Conservation (phyloP, 2,113 vertebrate species). For the Protobothrops flavoviridis region DNA sequence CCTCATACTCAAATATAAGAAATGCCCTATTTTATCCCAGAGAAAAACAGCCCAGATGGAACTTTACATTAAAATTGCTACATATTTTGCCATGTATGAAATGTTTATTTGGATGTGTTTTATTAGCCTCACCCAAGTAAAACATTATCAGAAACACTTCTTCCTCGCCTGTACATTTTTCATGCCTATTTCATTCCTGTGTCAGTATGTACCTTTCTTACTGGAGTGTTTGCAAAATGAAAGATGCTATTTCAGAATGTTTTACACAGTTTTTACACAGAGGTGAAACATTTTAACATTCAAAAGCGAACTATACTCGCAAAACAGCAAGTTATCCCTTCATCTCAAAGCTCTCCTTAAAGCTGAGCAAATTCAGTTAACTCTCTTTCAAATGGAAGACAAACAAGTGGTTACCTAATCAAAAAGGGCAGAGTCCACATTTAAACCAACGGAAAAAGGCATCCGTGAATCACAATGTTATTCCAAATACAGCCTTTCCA, state of each 20-base stretch:
- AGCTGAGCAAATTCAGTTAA: neutral
- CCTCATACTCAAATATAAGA: neutral
- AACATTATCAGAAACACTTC: neutral
- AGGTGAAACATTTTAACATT: neutral
- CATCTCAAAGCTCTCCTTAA: neutral
- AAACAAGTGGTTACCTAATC: neutral
- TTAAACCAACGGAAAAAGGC: neutral
- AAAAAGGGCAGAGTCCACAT: conserved; percentile 15
- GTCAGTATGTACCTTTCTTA: neutral
- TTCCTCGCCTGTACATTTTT: neutral
- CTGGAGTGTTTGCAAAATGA: neutral
- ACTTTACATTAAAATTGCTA: neutral
- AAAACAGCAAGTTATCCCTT: neutral
- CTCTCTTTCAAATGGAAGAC: neutral
- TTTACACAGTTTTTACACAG: neutral
- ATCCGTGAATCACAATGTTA: neutral
- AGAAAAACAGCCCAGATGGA: neutral
- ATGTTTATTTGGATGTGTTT: neutral
- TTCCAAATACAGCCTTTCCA: neutral
- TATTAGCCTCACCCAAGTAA: neutral
- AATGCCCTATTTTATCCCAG: neutral
- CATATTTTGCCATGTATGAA: neutral
- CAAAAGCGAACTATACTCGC: neutral
- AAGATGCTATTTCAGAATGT: neutral
- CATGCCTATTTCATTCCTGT: neutral